A percentile compares a stretch with the other conserved stretches of the same genome.
Conservation (phyloP, 2,888 invertebrate genomes). For the Andrena minutula region DNA sequence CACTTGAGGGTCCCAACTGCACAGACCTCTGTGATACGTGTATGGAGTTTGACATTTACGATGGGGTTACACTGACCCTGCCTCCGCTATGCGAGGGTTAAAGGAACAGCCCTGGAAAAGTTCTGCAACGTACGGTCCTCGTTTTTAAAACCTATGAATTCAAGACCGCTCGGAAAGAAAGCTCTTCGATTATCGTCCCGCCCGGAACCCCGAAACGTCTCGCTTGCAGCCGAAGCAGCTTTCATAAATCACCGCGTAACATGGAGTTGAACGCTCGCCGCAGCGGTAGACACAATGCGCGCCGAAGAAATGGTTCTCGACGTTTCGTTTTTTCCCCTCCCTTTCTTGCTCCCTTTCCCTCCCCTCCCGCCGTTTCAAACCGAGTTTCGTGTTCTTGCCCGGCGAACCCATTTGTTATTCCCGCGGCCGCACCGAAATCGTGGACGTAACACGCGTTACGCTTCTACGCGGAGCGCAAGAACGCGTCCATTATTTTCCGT, state of each 20-base stretch:
- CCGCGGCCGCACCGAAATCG: conserved; percentile 53
- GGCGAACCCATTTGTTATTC: conserved; percentile 59
- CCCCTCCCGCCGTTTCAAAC: neutral
- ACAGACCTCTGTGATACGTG: too few relatives aligned
- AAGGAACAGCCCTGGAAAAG: too few relatives aligned
- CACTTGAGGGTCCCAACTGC: too few relatives aligned
- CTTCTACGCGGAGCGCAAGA: conserved; percentile 18
- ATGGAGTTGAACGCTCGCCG: conserved; percentile 30
- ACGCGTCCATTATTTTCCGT: conserved; percentile 67
- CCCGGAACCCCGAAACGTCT: conserved; percentile 12
- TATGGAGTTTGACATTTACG: too few relatives aligned
- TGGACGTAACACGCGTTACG: conserved; percentile 56
- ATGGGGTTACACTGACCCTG: too few relatives aligned
- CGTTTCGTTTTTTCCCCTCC: neutral
- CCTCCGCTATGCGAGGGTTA: too few relatives aligned
- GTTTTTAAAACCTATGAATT: neutral
- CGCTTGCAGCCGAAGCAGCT: neutral
- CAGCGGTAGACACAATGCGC: conserved; percentile 34
- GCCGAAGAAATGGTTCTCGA: conserved; percentile 16
- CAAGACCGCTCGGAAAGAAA: neutral
- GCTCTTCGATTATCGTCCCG: conserved; percentile 15
- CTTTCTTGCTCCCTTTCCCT: too few relatives aligned
- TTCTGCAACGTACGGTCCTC: too few relatives aligned
- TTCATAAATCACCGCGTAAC: conserved; percentile 34
- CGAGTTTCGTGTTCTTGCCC: conserved; percentile 35